Evolutionary conservation across 2,888 invertebrate species (phyloP), one percentile per base, ranked within the genome.

Genomic region (Dysmachus trigonus): DNA sequence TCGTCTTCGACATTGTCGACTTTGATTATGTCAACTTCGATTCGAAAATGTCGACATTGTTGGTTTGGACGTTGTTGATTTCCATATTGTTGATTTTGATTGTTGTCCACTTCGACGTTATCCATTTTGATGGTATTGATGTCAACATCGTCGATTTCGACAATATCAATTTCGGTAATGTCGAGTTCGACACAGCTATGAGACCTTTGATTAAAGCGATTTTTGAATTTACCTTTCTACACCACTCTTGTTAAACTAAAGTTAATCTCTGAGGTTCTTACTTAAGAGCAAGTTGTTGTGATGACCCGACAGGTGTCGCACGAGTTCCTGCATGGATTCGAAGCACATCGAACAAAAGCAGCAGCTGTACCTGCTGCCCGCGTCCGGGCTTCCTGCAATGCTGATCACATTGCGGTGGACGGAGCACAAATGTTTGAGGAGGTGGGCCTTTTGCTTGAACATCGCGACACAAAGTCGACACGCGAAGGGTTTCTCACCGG

Each of bases 371-470:
- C 95, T 94, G 33, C 95, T 95, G 89, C 94, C 95, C 87, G 95
- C 95, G 90, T 96, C 96, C 88, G 96, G 95, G 62, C 96, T 96
- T 85, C 90, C 90, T 13, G 90, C 90, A 73, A 91, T 91, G 72
- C 96, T 96, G 92, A 97, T 97, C 87, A 97, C 96, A 91, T 96
- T 96, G 89, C 97, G 94, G 93, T 97, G 97, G 87, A 97, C 97
- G 88, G 97, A 97, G 92, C 97, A 97, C 90, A 97, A 93, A 90
- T 97, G 97, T 93, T 97, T 97, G 87, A 97, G 92, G 89, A 97
- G 93, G 91, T 97, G 97, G 6, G 97, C 97, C 91, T 97, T 97
- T 90, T 97, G 97, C 92, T 97, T 97, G 92, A 97, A 97, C 97
- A 97, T 97, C 86, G 97, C 97, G 87, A 97, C 96, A 90, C 97